These are phyloP conservation scores for Euthynnus affinis DNA, from an alignment of 2,797 vertebrate genomes.

Conservation along the genomic window DNA sequence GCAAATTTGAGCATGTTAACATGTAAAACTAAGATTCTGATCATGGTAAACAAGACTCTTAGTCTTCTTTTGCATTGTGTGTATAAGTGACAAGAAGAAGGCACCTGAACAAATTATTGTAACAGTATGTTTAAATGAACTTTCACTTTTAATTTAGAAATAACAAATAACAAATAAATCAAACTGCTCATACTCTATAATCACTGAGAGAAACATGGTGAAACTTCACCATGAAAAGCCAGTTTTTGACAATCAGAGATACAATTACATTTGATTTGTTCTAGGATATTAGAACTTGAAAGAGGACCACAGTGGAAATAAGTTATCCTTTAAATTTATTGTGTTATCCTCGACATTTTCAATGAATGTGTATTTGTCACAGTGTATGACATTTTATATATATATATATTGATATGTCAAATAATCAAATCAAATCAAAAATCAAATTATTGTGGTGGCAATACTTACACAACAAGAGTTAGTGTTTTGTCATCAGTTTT, in stretches of 20 bases:
- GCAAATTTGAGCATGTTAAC: not conserved
- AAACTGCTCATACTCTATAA: not conserved
- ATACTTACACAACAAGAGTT: not conserved
- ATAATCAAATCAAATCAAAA: too few relatives aligned
- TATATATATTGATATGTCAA: too few relatives aligned
- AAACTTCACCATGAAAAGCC: slow-evolving; percentile 4
- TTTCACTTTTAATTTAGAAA: slow-evolving; percentile 10
- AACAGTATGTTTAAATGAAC: not conserved
- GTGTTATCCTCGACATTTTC: too few relatives aligned
- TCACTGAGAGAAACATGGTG: not conserved
- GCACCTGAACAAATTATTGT: not conserved
- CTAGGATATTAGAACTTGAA: not conserved
- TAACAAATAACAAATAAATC: slow-evolving; percentile 16
- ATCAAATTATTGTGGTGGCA: not conserved
- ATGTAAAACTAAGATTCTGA: slow-evolving; percentile 1
- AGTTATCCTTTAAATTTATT: too few relatives aligned
- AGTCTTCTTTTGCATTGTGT: not conserved
- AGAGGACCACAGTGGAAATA: too few relatives aligned
- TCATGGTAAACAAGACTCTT: too few relatives aligned
- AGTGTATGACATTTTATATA: too few relatives aligned
- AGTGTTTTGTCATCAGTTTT: slow-evolving; percentile 19
- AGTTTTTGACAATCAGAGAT: slow-evolving; percentile 20
- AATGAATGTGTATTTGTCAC: too few relatives aligned
- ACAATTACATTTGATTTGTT: slow-evolving; percentile 2
- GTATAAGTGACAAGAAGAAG: not conserved